These are phyloP conservation scores for Oophaga sylvatica DNA, from an alignment of 2,797 vertebrate species.

Conservation along the genomic window DNA sequence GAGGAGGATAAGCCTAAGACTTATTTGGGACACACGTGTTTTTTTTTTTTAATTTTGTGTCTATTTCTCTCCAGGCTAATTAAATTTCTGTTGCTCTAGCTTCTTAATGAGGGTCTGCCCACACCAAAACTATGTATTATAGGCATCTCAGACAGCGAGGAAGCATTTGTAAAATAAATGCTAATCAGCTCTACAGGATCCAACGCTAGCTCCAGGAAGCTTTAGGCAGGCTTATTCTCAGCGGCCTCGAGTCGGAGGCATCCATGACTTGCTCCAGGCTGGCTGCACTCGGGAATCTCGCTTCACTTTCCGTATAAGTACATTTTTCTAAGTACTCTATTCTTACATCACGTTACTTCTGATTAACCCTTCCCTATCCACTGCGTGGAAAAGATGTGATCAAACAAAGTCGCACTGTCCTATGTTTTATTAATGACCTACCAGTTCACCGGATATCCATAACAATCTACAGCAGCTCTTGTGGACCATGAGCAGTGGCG, in stretches of 20 bases:
- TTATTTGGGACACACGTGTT: constrained; percentile 3
- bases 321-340: constrained; percentile 16
- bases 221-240: constrained; percentile 35
- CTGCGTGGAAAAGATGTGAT: not conserved
- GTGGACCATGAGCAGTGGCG: too few species aligned
- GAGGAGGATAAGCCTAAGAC: not conserved
- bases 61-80: constrained; percentile 43
- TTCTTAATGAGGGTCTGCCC: constrained; percentile 48
- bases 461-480: too few species aligned
- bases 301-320: constrained; percentile 28
- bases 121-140: constrained; percentile 27
- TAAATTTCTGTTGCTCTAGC: constrained; percentile 18
- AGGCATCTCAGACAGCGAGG: constrained; percentile 28
- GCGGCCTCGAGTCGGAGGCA: constrained; percentile 19
- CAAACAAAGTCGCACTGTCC: not conserved
- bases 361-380: constrained; percentile 11
- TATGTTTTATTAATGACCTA: not conserved
- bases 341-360: not conserved
- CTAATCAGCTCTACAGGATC: constrained; percentile 45
- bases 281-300: constrained; percentile 10
- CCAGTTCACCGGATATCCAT: not conserved
- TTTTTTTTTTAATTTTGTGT: not conserved
- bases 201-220: constrained; percentile 14
- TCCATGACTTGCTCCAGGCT: constrained; percentile 50
- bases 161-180: constrained; percentile 51